Base-by-base conservation (phyloP, 1,140 invertebrate species). In the Drosophila jambulina region DNA sequence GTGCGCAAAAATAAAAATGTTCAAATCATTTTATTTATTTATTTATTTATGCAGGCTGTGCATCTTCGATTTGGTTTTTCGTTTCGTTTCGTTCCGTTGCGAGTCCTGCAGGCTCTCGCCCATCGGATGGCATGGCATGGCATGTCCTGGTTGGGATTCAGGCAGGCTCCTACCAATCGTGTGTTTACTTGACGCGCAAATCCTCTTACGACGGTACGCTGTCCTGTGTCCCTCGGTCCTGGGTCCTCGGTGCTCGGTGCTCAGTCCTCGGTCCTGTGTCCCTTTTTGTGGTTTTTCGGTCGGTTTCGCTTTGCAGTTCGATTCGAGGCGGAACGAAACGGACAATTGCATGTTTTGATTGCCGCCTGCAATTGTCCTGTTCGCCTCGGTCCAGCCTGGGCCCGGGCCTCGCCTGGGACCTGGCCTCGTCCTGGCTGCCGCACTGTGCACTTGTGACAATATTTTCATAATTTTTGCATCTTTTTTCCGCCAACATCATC, bases 1-100 rank as follows among this genome's bases (percentile, higher is more conserved):
- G 42, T 65, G 54, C 48, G 61, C 72, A 48, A 84, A 85, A 90
- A 79, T 85, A 90, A 90, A 90, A 86, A 86, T 90, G 86, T 77
- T 79, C 85, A 88, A 88, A 88, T 88, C 85, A 88, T 88, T 88
- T 90, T 90, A 90, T 90, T 90, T 88, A 88, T 90, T 90, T 88
- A 88, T 88, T 88, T 90, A 90, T 90, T 90, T 90, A 90, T 90
- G 71, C 81, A 85, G 86, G 78, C 85, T 81, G 82, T 84, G 83
- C 84, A 88, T 88, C 85, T 88, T 90, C 81, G 84, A 90, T 88
- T 84, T 71, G 75, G 59, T 61, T 70, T 79, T 72, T 60, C 71
- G 59, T 56, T 69, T 59, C 48, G 46, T 48, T 49, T 49, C 32
- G 29, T 49, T 51, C 36, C 59, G 43, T 36, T 61, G 23, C 45